A percentile compares a stretch with the other conserved stretches of the same genome.
These are phyloP conservation scores for Ostrea edulis DNA, from an alignment of 1,140 invertebrate species.

Conservation along the genomic window DNA sequence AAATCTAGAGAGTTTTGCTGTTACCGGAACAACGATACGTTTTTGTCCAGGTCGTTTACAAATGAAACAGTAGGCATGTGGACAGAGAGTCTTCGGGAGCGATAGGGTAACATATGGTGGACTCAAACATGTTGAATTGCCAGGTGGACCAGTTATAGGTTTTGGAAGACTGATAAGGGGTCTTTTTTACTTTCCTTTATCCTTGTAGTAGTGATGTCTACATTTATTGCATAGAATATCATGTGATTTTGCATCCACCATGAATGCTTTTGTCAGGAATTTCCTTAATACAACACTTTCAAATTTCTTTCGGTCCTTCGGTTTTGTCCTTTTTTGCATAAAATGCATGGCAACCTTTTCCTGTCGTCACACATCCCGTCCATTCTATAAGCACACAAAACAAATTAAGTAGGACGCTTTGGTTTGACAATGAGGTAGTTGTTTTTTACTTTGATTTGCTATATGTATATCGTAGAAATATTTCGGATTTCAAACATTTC, in stretches of 20 bases:
- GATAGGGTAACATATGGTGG: slow-evolving; percentile 34
- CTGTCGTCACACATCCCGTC: too few species aligned
- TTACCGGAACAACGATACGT: neutral
- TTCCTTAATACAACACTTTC: neutral
- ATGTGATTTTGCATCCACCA: slow-evolving; percentile 4
- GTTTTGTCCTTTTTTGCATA: neutral
- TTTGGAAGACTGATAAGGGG: neutral
- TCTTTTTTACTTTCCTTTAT: neutral
- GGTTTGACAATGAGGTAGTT: too few species aligned
- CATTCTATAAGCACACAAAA: neutral
- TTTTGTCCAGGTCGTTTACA: slow-evolving; percentile 14
- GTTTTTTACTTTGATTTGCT: too few species aligned
- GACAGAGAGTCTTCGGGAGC: neutral
- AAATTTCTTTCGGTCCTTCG: neutral
- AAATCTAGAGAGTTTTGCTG: neutral
- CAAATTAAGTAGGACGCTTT: too few species aligned
- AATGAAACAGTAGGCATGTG: slow-evolving; percentile 29
- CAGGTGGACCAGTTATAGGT: neutral
- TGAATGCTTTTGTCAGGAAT: slow-evolving; percentile 31
- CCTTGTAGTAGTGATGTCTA: slow-evolving; percentile 4
- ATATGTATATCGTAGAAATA: too few species aligned
- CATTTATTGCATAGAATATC: slow-evolving; percentile 27
- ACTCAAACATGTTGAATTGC: neutral
- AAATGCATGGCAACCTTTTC: neutral
- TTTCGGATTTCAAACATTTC: too few species aligned